Conservation (phyloP, 2,797 vertebrate genomes). For the Etheostoma nigrum region DNA sequence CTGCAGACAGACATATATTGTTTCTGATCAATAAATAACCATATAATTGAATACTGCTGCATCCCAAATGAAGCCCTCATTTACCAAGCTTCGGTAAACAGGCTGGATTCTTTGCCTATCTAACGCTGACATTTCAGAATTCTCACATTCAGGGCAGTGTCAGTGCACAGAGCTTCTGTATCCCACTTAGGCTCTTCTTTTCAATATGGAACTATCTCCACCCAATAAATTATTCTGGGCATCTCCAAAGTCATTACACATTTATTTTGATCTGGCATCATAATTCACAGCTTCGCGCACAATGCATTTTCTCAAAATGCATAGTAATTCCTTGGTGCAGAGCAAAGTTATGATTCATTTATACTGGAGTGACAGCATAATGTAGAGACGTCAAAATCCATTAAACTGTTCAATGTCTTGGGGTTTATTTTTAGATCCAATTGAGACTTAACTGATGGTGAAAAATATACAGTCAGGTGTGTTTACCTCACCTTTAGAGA, state of each 20-base stretch:
- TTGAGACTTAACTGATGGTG: conserved; percentile 99
- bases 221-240: conserved; percentile 93
- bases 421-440: conserved; percentile 99
- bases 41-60: conserved; percentile 85
- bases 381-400: conserved; percentile 99
- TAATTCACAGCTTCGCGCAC: conserved; percentile 95
- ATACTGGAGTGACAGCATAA: conserved; percentile 99
- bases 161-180: conserved; percentile 71
- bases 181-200: conserved; percentile 77
- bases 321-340: conserved; percentile 97
- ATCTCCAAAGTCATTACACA: conserved; percentile 91
- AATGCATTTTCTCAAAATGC: conserved; percentile 98
- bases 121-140: conserved; percentile 85
- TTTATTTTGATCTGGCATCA: conserved; percentile 97
- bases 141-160: conserved; percentile 76
- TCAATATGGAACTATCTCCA: conserved; percentile 83
- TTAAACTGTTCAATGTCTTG: conserved; percentile 99
- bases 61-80: conserved; percentile 86
- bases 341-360: conserved; percentile 99
- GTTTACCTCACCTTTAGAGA: conserved; percentile 99
- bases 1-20: conserved; percentile 81
- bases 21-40: conserved; percentile 87
- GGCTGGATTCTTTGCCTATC: conserved; percentile 80
- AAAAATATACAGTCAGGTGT: conserved; percentile 99
- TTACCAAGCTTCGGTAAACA: conserved; percentile 86